Base-by-base conservation (phyloP, 2,888 invertebrate genomes). In the Cylindroiulus punctatus region DNA sequence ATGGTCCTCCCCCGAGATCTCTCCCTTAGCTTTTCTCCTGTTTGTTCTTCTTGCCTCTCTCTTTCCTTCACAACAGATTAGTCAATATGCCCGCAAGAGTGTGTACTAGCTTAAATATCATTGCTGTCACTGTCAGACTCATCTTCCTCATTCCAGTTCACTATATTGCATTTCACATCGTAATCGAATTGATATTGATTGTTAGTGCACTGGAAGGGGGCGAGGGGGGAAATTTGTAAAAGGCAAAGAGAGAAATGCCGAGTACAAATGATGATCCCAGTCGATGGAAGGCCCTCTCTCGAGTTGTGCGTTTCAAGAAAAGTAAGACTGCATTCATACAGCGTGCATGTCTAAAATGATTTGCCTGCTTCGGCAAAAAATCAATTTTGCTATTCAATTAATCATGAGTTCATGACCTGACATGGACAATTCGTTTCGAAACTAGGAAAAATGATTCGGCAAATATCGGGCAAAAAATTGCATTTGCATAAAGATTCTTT, bases 181-280 rank as follows among this genome's bases (percentile, higher is more conserved):
- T 83, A 83, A 83, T 83, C 83, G 83, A 83, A 83, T 83, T 83
- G 83, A 83, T 83, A 83, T 83, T 44, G 83, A 83, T 83, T 83
- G 83, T 83, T 83, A 22, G 44, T 83, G 83, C 83, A 19, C 19
- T 83, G 83, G 44, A 22, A 83, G 83, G 83, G 44, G 40, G 40
- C 10, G 40, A 19, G n/a, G 40, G 40, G 19, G 44, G 14, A 32
- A 83, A 44, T 44, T 76, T 30, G 76, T 26, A 30, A 76, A 44
- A 83, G 83, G 42, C 42, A 83, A 40, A 83, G 83, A 40, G 40
- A 36, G 83, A 76, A 30, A 76, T 22, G 30, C 3, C 12, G 76
- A 76, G 30, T 30, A 76, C 76, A 30, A 76, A 76, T 76, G 76
- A 76, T 76, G 76, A 76, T 30, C 76, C n/a, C n/a, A n/a, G n/a